Evolutionary conservation across 2,888 invertebrate species (phyloP), one percentile per base, ranked within the genome.

Genomic region (Autographa pulchrina): DNA sequence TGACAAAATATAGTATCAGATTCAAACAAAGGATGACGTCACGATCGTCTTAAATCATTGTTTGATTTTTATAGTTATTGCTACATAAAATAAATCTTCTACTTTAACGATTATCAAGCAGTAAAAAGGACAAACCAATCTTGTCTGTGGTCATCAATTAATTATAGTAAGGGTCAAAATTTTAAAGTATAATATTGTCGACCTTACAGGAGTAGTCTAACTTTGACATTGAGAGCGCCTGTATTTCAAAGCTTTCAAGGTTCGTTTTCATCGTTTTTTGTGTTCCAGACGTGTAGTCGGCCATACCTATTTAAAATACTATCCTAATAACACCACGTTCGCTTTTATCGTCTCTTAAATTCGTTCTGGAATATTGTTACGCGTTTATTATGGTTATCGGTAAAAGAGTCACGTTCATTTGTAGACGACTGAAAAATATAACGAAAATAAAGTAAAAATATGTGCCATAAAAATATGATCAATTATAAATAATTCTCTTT

Each of bases 281-380:
- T 48, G n/a, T n/a, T 7, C n/a, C 14, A 48, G 48, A 48, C n/a
- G n/a, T 48, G n/a, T 7, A 0, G 8, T 48, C 48, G 16, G n/a
- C 1, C 8, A n/a, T 48, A n/a, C 48, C n/a, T n/a, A n/a, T 48
- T 48, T n/a, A n/a, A 48, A 48, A 48, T 48, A n/a, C n/a, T 48
- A 48, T n/a, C 48, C 48, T 48, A 48, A 48, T 48, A 48, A 48
- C 6, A n/a, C 7, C n/a, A 48, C 48, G 48, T 48, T n/a, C 48
- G 48, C n/a, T 48, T 48, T 48, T 48, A 48, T 48, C 48, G 48
- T 48, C 48, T 48, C 48, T n/a, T 7, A 48, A 48, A 48, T 48
- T 48, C 48, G 48, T 48, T 48, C 48, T 48, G 48, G 48, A 48
- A 48, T 48, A 48, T 48, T 48, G 48, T 48, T 48, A 48, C 48